Conservation (phyloP, 1,140 invertebrate species). For the Ruditapes philippinarum region DNA sequence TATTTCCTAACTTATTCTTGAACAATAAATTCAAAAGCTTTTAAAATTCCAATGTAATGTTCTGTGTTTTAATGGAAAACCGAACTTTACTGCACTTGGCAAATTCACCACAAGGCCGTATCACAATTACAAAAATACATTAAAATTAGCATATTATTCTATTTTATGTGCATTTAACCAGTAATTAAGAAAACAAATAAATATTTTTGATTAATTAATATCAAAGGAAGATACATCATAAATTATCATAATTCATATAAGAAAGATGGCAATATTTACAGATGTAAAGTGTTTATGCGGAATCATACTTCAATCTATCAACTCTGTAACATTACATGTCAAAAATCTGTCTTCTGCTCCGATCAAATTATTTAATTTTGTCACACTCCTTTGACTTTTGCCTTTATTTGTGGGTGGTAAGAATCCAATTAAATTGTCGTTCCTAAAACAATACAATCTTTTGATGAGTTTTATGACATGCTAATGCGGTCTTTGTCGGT, state of each 20-base stretch:
- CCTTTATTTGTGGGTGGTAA: conserved; percentile 23
- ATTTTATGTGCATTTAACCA: not conserved
- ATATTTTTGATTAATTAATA: not conserved
- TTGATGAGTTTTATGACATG: not conserved
- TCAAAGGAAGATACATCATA: not conserved
- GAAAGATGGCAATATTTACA: not conserved
- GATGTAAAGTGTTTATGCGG: not conserved
- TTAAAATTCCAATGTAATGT: too few relatives aligned
- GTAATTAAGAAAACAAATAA: not conserved
- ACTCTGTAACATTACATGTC: not conserved
- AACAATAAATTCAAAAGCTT: too few relatives aligned
- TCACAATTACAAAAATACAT: too few relatives aligned
- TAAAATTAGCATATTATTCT: not conserved
- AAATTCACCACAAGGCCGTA: too few relatives aligned
- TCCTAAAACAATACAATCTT: conserved; percentile 18
- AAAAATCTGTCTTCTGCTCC: not conserved
- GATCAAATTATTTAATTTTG: conserved; percentile 1
- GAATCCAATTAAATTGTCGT: conserved; percentile 35
- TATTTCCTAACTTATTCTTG: too few relatives aligned
- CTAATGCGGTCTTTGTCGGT: not conserved
- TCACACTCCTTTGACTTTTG: not conserved
- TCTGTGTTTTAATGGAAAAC: too few relatives aligned
- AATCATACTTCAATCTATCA: conserved; percentile 30
- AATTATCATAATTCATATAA: not conserved
- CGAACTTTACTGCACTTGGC: too few relatives aligned